These are phyloP conservation scores for Aix galericulata DNA, from an alignment of 2,113 vertebrate species.

Conservation along the genomic window DNA sequence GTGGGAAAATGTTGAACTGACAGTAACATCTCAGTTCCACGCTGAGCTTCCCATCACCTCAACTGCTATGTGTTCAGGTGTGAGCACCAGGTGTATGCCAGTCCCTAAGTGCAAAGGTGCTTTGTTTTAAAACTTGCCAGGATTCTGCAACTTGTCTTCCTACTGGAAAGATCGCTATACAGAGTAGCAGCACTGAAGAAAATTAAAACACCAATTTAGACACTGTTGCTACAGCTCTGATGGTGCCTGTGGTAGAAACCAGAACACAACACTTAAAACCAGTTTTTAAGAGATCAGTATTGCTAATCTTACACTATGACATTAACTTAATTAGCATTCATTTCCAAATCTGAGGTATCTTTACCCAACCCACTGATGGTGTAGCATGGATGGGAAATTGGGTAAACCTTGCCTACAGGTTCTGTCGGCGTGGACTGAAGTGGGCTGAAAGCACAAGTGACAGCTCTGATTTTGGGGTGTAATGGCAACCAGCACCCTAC, in stretches of 20 bases:
- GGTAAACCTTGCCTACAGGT: neutral
- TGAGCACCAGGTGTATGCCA: neutral
- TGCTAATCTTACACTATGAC: neutral
- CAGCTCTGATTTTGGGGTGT: neutral
- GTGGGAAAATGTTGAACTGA: neutral
- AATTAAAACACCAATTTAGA: neutral
- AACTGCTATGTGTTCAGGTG: neutral
- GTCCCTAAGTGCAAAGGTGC: neutral
- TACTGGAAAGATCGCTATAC: neutral
- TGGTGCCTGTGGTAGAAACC: neutral
- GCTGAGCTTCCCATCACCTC: neutral
- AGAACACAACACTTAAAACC: neutral
- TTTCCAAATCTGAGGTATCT: neutral
- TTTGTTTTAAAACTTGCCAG: neutral
- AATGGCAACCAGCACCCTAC: neutral
- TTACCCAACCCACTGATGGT: neutral
- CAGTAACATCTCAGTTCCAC: neutral
- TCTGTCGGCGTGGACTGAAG: neutral
- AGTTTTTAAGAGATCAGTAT: neutral
- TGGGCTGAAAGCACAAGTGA: neutral
- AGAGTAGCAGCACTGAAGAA: neutral
- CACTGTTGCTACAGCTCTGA: neutral
- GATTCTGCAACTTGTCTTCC: neutral
- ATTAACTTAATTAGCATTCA: neutral
- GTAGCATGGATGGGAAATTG: neutral